Conservation (phyloP, 2,888 invertebrate genomes). For the Drosophila maculinotata region DNA sequence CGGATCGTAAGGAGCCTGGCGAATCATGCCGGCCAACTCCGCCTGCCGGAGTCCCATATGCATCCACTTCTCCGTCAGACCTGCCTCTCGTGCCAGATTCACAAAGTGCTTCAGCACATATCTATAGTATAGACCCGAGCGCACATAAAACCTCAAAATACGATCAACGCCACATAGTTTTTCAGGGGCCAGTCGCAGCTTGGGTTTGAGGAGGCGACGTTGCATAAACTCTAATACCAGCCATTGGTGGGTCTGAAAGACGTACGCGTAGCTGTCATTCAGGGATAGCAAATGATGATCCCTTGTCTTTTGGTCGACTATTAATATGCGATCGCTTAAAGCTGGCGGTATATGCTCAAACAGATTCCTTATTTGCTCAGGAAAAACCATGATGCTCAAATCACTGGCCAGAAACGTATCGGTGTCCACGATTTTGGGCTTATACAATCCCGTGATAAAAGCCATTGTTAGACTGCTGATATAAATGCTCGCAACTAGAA, state of each 20-base stretch:
- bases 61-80: constrained; percentile 19
- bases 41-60: constrained; percentile 17
- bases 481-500: not conserved
- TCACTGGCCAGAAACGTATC: constrained; percentile 20
- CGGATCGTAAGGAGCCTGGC: not conserved
- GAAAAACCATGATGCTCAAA: constrained; percentile 20
- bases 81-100: not conserved
- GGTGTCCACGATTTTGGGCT: constrained; percentile 18
- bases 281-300: constrained; percentile 10
- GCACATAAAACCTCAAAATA: constrained; percentile 13
- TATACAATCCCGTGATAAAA: not conserved
- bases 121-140: not conserved
- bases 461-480: not conserved
- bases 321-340: constrained; percentile 7
- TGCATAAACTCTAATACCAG: constrained; percentile 12
- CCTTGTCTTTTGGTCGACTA: constrained; percentile 8
- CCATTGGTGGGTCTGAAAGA: constrained; percentile 13
- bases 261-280: constrained; percentile 35
- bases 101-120: constrained; percentile 3
- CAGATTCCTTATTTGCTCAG: not conserved
- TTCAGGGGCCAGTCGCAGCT: constrained; percentile 7
- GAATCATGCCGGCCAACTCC: not conserved
- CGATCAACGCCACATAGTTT: constrained; percentile 16
- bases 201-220: constrained; percentile 16
- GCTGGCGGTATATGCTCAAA: constrained; percentile 18